Evolutionary conservation across 1,140 invertebrate genomes (phyloP), one percentile per base, ranked within the genome.

Genomic region (Calosoma granatense): DNA sequence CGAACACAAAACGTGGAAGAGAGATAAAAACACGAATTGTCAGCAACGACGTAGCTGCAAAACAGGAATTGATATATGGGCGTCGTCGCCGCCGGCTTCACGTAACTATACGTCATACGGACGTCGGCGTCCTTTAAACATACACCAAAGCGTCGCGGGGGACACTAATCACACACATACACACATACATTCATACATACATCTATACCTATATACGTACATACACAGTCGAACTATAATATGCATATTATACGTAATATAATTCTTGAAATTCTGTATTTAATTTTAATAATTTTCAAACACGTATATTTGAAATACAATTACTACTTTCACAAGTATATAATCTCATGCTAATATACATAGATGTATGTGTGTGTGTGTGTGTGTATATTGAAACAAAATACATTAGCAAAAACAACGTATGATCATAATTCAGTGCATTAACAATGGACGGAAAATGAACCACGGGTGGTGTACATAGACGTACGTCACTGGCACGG

Each of bases 31-130:
- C 6, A 47, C 6, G 41, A 47, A 47, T 47, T 47, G 41, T 47
- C 41, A 47, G 9, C 41, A 17, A 47, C 41, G 41, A 47, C 41
- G 41, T 11, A 9, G 41, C 41, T 12, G 41, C 41, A 47, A 47
- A 47, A 47, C 41, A 47, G 41, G 17, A 47, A 47, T 47, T 47
- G 41, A 47, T 47, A 47, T 12, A 47, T 47, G 41, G n/a, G 41
- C 41, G 41, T 47, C 41, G 41, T 47, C 17, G 41, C 41, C 17
- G 9, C 17, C 41, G 17, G 41, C 17, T 6, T 3, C 17, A 47
- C 17, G 41, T 12, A 47, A 9, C 6, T 47, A 17, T 47, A 47
- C 41, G 41, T 47, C 41, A 47, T 47, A n/a, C n/a, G 9, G 41
- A 17, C 41, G 41, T 17, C 41, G 6, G 26, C 41, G 9, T 47